These are phyloP conservation scores for Watsonalla binaria DNA, from an alignment of 2,888 invertebrate genomes.

Conservation along the genomic window DNA sequence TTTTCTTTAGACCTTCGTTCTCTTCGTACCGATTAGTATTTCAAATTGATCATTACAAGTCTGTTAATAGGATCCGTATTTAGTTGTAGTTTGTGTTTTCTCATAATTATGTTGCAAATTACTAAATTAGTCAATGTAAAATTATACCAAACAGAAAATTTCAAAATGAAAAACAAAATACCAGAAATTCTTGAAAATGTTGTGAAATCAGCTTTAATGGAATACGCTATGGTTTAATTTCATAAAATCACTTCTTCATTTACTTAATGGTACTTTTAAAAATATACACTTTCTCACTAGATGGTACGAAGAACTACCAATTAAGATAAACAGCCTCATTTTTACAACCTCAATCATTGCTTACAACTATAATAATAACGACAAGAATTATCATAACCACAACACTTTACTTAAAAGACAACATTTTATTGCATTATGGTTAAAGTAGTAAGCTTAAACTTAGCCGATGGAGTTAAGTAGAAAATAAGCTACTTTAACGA, in stretches of 20 bases:
- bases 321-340: conserved; percentile 57
- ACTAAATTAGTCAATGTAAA: too few relatives aligned
- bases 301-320: conserved; percentile 38
- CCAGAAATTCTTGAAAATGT: too few relatives aligned
- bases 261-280: neutral
- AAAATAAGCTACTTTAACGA: too few relatives aligned
- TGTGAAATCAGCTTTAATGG: too few relatives aligned
- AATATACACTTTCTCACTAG: conserved; percentile 5
- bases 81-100: neutral
- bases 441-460: conserved; percentile 9
- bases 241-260: neutral
- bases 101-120: conserved; percentile 4
- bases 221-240: conserved; percentile 2
- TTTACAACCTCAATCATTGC: conserved; percentile 52
- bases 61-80: neutral
- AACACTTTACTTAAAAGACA: conserved; percentile 66
- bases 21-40: conserved; percentile 17
- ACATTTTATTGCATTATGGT: conserved; percentile 53
- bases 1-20: conserved; percentile 16
- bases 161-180: too few relatives aligned
- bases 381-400: conserved; percentile 49
- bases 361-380: conserved; percentile 41
- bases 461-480: too few relatives aligned
- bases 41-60: neutral
- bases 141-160: too few relatives aligned